A percentile compares a stretch with the other conserved stretches of the same genome.
Evolutionary conservation across 2,113 vertebrate species (phyloP).

Genomic region (Hemibagrus wyckioides): DNA sequence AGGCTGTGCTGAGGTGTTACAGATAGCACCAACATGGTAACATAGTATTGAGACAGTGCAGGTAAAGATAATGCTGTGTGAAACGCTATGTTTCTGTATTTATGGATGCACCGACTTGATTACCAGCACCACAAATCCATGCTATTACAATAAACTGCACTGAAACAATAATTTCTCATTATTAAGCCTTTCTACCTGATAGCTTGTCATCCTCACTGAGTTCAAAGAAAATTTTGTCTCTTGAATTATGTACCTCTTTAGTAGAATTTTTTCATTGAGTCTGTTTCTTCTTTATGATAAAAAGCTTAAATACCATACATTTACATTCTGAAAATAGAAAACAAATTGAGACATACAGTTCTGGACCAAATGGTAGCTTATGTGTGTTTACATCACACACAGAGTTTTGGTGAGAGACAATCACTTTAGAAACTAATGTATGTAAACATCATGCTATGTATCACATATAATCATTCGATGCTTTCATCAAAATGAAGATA

Average conservation of each 20-base stretch:
- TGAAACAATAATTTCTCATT: not conserved
- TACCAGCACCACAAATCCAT: conserved; percentile 59
- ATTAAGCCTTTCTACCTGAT: conserved; percentile 11
- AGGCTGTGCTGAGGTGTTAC: conserved; percentile 54
- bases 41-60: conserved; percentile 51
- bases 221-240: conserved; percentile 2
- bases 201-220: not conserved
- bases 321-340: conserved; percentile 9
- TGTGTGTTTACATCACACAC: conserved; percentile 9
- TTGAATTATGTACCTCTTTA: conserved; percentile 25
- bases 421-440: not conserved
- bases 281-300: not conserved
- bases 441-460: conserved; percentile 27
- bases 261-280: not conserved
- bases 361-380: not conserved
- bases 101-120: conserved; percentile 41
- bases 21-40: conserved; percentile 69
- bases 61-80: conserved; percentile 40
- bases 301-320: not conserved
- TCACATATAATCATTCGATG: not conserved
- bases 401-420: not conserved
- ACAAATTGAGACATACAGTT: conserved; percentile 9
- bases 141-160: conserved; percentile 3
- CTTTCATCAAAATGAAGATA: not conserved
- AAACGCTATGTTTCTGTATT: conserved; percentile 11